phyloP scores from a whole-genome alignment of 64 coral and sea anemone genomes.

The Pocillopora verrucosa region DNA sequence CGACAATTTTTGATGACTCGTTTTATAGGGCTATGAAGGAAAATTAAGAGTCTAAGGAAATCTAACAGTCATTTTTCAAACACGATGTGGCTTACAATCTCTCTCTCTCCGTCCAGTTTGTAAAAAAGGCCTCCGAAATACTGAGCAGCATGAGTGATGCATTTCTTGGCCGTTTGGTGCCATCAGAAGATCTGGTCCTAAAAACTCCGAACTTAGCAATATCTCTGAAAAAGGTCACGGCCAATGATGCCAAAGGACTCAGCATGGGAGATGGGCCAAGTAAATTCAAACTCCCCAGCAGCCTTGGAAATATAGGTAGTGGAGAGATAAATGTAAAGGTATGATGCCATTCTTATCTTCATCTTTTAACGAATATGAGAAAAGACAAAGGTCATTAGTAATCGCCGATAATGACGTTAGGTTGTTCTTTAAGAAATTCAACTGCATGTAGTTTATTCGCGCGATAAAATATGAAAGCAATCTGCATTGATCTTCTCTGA shows the following conservation, averaged over 20 bases:
- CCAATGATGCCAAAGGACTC: conserved; percentile 14
- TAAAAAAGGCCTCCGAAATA: neutral
- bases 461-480: too few species aligned
- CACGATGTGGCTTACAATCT: neutral
- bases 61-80: neutral
- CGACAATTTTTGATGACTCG: too few species aligned
- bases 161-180: conserved; percentile 13
- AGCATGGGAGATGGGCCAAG: conserved; percentile 14
- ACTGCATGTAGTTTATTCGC: too few species aligned
- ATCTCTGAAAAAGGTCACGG: conserved; percentile 4
- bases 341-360: neutral
- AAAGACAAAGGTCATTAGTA: too few species aligned
- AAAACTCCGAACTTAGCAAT: neutral
- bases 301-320: neutral
- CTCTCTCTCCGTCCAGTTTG: neutral
- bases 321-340: conserved; percentile 20
- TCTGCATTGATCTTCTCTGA: too few species aligned
- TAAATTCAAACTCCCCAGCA: neutral
- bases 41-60: neutral
- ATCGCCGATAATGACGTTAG: too few species aligned
- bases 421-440: too few species aligned
- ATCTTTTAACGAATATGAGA: too few species aligned
- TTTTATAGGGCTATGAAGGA: too few species aligned
- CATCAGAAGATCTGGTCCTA: neutral
- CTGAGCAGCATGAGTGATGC: conserved; percentile 4